These are phyloP conservation scores for Nemurella pictetii DNA, from an alignment of 2,888 invertebrate species.

Conservation along the genomic window DNA sequence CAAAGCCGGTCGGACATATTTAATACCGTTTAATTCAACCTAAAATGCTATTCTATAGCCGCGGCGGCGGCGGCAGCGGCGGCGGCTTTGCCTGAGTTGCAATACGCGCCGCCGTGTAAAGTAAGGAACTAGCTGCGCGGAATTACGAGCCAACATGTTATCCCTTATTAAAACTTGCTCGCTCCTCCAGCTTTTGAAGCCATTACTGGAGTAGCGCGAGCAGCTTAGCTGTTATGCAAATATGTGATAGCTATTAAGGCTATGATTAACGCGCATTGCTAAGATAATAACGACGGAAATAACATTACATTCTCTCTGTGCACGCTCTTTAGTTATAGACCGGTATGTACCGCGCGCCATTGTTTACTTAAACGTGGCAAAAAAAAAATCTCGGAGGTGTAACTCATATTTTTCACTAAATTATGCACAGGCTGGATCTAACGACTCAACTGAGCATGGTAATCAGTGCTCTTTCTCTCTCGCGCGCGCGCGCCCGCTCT, in stretches of 20 bases:
- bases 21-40: slow-evolving; percentile 24
- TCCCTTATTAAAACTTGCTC: slow-evolving; percentile 28
- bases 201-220: slow-evolving; percentile 10
- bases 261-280: slow-evolving; percentile 28
- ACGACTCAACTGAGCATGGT: slow-evolving; percentile 9
- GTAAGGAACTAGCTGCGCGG: neutral
- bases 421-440: slow-evolving; percentile 20
- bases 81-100: too few relatives aligned
- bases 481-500: neutral
- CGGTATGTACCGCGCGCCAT: neutral
- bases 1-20: neutral
- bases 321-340: neutral
- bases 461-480: slow-evolving; percentile 18
- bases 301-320: slow-evolving; percentile 9
- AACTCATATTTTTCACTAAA: slow-evolving; percentile 20
- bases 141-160: slow-evolving; percentile 16
- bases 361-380: neutral
- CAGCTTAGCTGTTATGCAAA: slow-evolving; percentile 28
- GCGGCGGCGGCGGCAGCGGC: neutral
- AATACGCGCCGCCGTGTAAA: slow-evolving; percentile 1
- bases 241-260: slow-evolving; percentile 30
- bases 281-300: slow-evolving; percentile 28
- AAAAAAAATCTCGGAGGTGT: neutral
- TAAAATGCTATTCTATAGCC: neutral
- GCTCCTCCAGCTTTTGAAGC: neutral